phyloP scores from a whole-genome alignment of 2,113 vertebrate species.

The Myotis brandtii region DNA sequence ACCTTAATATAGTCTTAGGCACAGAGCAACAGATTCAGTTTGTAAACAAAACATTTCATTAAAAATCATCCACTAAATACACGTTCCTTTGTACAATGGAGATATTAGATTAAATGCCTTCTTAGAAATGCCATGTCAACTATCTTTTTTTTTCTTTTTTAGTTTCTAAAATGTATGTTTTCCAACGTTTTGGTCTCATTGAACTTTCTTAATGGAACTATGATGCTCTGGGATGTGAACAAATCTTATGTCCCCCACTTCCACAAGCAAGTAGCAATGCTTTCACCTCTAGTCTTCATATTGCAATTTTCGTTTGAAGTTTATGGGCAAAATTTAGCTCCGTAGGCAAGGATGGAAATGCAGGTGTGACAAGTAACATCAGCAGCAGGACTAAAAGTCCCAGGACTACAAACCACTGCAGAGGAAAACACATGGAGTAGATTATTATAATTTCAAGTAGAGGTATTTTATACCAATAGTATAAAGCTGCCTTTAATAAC shows the following conservation, averaged over 20 bases:
- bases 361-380: conserved; percentile 82
- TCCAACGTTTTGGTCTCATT: conserved; percentile 38
- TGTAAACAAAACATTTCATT: conserved; percentile 54
- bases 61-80: conserved; percentile 51
- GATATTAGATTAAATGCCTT: conserved; percentile 18
- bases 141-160: conserved; percentile 11
- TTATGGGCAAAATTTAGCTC: conserved; percentile 85
- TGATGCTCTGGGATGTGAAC: conserved; percentile 12
- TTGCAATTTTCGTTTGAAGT: not conserved
- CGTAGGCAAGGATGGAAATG: conserved; percentile 58
- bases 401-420: conserved; percentile 86
- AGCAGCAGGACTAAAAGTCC: conserved; percentile 85
- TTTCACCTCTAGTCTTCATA: conserved; percentile 47
- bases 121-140: not conserved
- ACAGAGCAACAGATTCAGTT: conserved; percentile 66
- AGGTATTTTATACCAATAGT: not conserved
- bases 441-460: not conserved
- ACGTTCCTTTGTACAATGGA: conserved; percentile 13
- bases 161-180: not conserved
- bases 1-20: conserved; percentile 48
- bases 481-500: not conserved
- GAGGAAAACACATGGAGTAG: conserved; percentile 59
- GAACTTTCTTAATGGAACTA: conserved; percentile 35
- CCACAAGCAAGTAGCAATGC: not conserved
- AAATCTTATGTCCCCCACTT: not conserved